phyloP scores from a whole-genome alignment of 30 jellyfish, hydroid and myxozoan species.

The Aurelia coerulea region DNA sequence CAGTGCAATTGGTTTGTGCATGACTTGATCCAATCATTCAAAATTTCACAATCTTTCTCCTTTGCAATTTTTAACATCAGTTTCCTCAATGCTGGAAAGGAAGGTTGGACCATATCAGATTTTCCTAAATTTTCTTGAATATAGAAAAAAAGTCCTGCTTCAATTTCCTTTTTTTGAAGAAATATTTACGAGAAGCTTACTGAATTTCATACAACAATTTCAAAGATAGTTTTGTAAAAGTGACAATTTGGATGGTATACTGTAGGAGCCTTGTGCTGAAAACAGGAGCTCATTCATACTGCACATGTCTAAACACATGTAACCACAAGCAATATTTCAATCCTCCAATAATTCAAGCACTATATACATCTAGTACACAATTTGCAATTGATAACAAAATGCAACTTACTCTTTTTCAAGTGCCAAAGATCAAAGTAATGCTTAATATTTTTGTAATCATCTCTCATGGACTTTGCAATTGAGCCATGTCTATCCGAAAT shows the following conservation, averaged over 20 bases:
- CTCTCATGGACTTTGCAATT: slow-evolving; percentile 23
- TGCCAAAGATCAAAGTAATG: slow-evolving; percentile 63
- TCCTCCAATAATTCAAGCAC: too few species aligned
- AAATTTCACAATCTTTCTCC: slow-evolving; percentile 19
- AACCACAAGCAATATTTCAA: too few species aligned
- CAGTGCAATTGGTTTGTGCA: slow-evolving; percentile 45
- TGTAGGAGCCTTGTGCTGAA: neutral
- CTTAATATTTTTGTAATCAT: neutral
- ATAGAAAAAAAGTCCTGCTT: too few species aligned
- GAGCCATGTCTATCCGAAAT: slow-evolving; percentile 35
- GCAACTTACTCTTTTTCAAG: slow-evolving; percentile 24
- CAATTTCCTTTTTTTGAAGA: too few species aligned
- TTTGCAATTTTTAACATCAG: slow-evolving; percentile 16
- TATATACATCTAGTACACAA: too few species aligned
- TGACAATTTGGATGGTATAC: too few species aligned
- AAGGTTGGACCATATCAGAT: too few species aligned
- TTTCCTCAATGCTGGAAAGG: slow-evolving; percentile 10
- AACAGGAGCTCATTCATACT: neutral
- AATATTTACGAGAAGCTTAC: too few species aligned
- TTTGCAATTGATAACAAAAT: neutral
- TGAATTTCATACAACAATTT: too few species aligned
- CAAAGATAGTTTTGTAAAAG: too few species aligned
- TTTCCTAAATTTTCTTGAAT: too few species aligned
- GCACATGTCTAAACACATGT: neutral
- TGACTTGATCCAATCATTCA: slow-evolving; percentile 38